Conservation (phyloP, 1,140 invertebrate species). For the Nylanderia fulva region DNA sequence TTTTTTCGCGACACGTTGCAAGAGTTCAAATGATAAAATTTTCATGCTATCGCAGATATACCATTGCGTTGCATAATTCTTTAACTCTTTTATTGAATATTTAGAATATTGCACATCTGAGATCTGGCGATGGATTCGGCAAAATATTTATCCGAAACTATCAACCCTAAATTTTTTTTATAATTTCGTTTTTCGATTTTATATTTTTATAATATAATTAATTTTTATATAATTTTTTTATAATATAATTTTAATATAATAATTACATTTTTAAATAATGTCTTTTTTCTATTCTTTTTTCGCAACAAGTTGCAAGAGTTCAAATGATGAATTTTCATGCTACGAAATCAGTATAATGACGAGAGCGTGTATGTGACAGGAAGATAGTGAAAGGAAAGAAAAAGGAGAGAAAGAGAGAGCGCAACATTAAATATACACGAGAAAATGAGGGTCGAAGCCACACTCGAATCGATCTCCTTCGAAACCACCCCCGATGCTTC, state of each 20-base stretch:
- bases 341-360: constrained; percentile 15
- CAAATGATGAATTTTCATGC: constrained; percentile 33
- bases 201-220: too few relatives aligned
- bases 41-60: neutral
- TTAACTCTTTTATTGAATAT: neutral
- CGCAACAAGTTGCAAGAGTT: neutral
- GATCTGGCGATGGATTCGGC: neutral
- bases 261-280: too few relatives aligned
- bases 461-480: constrained; percentile 70
- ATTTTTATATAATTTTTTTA: too few relatives aligned
- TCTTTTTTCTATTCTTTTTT: neutral
- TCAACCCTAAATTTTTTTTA: too few relatives aligned
- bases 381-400: neutral
- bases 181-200: too few relatives aligned
- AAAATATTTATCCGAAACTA: too few relatives aligned
- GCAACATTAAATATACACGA: constrained; percentile 48
- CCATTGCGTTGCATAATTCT: neutral
- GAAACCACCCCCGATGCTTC: constrained; percentile 41
- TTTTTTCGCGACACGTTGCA: too few relatives aligned
- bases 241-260: too few relatives aligned
- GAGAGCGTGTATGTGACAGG: neutral
- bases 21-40: too few relatives aligned
- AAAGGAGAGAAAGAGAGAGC: neutral
- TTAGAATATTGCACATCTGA: neutral
- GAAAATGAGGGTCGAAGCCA: constrained; percentile 61